Conservation (phyloP, 1,140 invertebrate species). For the Atta colombica region DNA sequence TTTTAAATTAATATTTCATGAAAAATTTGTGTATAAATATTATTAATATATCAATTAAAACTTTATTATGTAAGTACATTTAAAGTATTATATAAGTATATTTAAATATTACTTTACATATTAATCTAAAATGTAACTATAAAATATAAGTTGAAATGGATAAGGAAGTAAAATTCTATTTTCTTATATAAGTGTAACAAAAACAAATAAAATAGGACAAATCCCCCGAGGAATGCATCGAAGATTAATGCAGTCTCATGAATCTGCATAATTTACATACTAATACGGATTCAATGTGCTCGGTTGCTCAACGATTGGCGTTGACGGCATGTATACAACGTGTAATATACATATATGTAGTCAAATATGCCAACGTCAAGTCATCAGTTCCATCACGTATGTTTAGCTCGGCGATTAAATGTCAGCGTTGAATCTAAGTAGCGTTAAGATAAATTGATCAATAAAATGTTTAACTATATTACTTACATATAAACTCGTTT, state of each 20-base stretch:
- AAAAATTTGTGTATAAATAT: neutral
- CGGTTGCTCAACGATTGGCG: slow-evolving; percentile 58
- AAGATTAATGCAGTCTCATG: slow-evolving; percentile 76
- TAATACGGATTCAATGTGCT: slow-evolving; percentile 71
- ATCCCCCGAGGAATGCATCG: slow-evolving; percentile 62
- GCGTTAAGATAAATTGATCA: slow-evolving; percentile 25
- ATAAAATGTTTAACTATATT: slow-evolving; percentile 2
- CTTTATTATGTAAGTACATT: neutral
- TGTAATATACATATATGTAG: slow-evolving; percentile 10
- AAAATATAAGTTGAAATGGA: neutral
- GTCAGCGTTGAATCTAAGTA: slow-evolving; percentile 7
- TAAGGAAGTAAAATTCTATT: slow-evolving; percentile 29
- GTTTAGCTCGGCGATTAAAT: slow-evolving; percentile 39
- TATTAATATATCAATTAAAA: neutral
- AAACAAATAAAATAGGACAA: slow-evolving; percentile 73
- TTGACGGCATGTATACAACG: slow-evolving; percentile 25
- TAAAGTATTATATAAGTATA: neutral
- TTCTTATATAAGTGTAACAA: slow-evolving; percentile 68
- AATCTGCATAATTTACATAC: slow-evolving; percentile 77
- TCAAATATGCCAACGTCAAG: slow-evolving; percentile 47
- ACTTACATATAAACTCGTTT: neutral
- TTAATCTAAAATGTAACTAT: slow-evolving; percentile 5
- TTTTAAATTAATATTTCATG: neutral
- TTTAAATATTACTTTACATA: neutral
- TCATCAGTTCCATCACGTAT: slow-evolving; percentile 36